Evolutionary conservation across 2,113 vertebrate genomes (phyloP), one percentile per base, ranked within the genome.

Genomic region (Varanus komodoensis): DNA sequence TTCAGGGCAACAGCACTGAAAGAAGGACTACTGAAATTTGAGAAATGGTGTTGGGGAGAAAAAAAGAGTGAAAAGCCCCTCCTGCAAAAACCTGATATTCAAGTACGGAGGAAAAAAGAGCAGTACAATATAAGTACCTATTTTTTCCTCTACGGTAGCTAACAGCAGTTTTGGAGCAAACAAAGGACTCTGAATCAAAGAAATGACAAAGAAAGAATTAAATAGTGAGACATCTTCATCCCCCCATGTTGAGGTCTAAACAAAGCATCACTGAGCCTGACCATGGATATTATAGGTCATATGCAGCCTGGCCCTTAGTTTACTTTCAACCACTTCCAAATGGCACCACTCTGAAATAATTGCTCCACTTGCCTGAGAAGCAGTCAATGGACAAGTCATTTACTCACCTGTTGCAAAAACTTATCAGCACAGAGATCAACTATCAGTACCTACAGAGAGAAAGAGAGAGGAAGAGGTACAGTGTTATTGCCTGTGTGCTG

Each of bases 351-450:
- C 64, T 81, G 74, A 83, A 78, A 34, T 68, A 71, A 44, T 25
- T 27, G 89, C 52, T 81, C 85, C 4, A n/a, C 15, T 71, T n/a
- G 27, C 50, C 11, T 81, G 15, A 23, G 50, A 25, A 80, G 14
- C 50, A 5, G 12, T 27, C 12, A 57, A 7, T 71, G 87, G 85
- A 74, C 27, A 86, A 89, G 78, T 15, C 90, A 85, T 93, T 94
- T 91, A 98, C 98, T 98, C 95, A 99, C 99, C 98, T 99, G 98
- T 96, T 98, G 92, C 91, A 99, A 97, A 96, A 99, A 99, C 96
- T 96, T 98, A 98, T 99, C 98, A 61, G 97, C 97, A 93, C 98
- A 99, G 92, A 99, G 98, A 98, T 99, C 98, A 96, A 99, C 99
- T 88, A 99, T 98, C 95, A 99, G 98, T 95, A 99, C 99, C 99